Conservation (phyloP, 2,888 invertebrate species). For the Pseudococcus jackbeardsleyi region DNA sequence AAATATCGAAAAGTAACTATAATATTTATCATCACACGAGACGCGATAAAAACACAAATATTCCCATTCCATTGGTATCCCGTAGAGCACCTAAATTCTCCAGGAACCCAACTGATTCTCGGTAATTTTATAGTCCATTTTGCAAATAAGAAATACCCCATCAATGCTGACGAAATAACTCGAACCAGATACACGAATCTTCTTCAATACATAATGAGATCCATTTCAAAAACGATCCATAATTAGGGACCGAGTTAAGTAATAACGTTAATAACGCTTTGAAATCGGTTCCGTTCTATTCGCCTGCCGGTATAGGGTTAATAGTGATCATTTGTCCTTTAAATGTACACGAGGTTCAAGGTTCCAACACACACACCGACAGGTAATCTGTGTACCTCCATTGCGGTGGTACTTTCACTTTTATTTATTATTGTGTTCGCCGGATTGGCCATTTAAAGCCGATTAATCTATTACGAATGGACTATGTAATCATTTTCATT, state of each 20-base stretch:
- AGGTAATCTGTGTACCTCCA: background rate
- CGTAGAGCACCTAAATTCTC: background rate
- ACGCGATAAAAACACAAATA: background rate
- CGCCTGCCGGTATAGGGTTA: slow-evolving; percentile 47
- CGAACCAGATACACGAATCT: background rate
- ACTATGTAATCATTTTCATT: slow-evolving; percentile 33
- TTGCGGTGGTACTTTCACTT: slow-evolving; percentile 23
- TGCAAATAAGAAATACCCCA: background rate
- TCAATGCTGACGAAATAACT: slow-evolving; percentile 36
- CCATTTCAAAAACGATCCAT: background rate
- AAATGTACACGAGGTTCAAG: slow-evolving; percentile 51
- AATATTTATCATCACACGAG: background rate
- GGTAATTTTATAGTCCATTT: background rate
- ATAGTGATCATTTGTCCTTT: slow-evolving; percentile 52
- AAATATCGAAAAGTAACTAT: background rate
- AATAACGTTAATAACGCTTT: slow-evolving; percentile 12
- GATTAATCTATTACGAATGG: slow-evolving; percentile 44
- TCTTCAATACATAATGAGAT: background rate
- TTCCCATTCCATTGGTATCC: background rate
- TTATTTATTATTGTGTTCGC: slow-evolving; percentile 43
- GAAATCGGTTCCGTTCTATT: slow-evolving; percentile 40
- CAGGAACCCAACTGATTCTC: slow-evolving; percentile 5
- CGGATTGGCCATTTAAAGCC: slow-evolving; percentile 31
- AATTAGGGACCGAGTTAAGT: slow-evolving; percentile 15
- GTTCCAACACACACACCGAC: slow-evolving; percentile 28